phyloP scores from a whole-genome alignment of 1,140 invertebrate genomes.

The Aphelenchoides besseyi region DNA sequence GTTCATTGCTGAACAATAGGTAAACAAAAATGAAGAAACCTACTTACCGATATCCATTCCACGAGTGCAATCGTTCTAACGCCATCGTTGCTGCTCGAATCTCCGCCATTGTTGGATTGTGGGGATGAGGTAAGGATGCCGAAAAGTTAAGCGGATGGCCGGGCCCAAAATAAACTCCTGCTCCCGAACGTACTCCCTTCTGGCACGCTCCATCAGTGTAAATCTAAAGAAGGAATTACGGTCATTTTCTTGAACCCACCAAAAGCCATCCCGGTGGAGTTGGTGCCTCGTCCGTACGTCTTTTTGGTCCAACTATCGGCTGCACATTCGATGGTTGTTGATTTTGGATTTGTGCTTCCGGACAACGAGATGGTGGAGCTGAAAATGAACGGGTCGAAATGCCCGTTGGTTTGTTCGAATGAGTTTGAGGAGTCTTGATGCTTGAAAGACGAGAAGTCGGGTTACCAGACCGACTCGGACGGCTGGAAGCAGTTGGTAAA shows the following conservation, averaged over 20 bases:
- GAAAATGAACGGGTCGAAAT: no score
- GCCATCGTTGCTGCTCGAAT: slow-evolving; percentile 3
- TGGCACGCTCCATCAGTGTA: slow-evolving; percentile 14
- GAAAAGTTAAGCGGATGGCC: slow-evolving; percentile 6
- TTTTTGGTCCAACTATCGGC: no score
- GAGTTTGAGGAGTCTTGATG: no score
- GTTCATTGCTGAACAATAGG: neutral
- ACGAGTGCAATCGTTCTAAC: neutral
- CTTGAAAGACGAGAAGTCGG: no score
- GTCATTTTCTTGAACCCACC: neutral
- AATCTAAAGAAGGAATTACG: neutral
- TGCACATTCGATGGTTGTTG: no score
- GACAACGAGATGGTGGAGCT: no score
- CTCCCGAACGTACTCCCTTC: neutral
- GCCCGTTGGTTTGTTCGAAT: no score
- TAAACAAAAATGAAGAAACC: neutral
- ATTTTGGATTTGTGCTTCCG: no score
- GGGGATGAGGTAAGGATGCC: neutral
- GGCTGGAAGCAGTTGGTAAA: no score
- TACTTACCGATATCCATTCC: slow-evolving; percentile 18
- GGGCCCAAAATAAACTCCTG: slow-evolving; percentile 3
- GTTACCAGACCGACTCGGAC: no score
- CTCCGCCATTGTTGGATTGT: slow-evolving; percentile 8
- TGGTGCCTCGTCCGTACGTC: neutral
- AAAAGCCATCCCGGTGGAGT: no score